Base-by-base conservation (phyloP, 2,113 vertebrate species). In the Hippocampus zosterae region DNA sequence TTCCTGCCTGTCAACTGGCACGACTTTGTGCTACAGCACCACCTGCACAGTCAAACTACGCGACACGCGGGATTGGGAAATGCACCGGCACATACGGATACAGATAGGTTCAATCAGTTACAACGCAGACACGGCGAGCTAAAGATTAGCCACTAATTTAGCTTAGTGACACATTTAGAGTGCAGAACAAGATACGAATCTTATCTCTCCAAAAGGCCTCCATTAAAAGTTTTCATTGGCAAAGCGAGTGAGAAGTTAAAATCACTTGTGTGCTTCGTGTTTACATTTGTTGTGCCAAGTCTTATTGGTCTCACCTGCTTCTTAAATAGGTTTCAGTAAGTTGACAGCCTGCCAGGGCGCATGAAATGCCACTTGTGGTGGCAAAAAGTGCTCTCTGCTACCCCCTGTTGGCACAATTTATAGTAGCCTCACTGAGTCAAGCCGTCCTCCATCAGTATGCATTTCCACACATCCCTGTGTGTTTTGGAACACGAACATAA, bases 41-140 rank as follows among this genome's bases (percentile, higher is more conserved):
- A 81, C 70, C 78, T 80, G 81, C 71, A 53, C 72, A 76, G 81
- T 84, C 76, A 81, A 76, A 84, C 73, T 59, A 67, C 75, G 60
- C 77, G 68, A 46, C 23, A 67, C 67, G 53, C 50, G 64, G 67
- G 25, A 76, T 59, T 72, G 56, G 57, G 66, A 74, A 68, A 41
- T 37, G 42, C 55, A 50, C 27, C 61, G 57, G 56, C 68, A 67
- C 40, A 64, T 11, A 65, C 56, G 53, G 21, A 48, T 37, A 65
- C 56, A 57, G 21, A 48, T 37, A 52, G 19, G 65, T 33, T 41
- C 44, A 59, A 70, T 59, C 48, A 50, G 15, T 69, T 75, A 68
- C 67, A 66, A 61, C 44, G 53, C 27, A 65, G 59, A 74, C 60
- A 2, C 7, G 56, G 18, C 10, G 29, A 48, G 69, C 42, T 16